phyloP scores from a whole-genome alignment of 2,113 vertebrate species.

The Bufo bufo region DNA sequence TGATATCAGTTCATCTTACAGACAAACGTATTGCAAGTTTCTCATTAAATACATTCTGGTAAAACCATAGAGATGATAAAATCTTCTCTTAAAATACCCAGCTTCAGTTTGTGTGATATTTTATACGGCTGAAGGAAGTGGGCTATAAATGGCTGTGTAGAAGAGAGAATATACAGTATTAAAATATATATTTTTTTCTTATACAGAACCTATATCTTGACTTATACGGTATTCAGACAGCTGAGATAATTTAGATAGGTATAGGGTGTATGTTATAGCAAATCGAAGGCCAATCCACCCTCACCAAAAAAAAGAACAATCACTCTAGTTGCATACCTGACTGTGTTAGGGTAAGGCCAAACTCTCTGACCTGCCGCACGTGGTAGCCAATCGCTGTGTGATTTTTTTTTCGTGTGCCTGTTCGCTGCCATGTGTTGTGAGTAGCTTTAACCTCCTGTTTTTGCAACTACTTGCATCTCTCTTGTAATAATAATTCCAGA shows the following conservation, averaged over 20 bases:
- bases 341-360: too few relatives aligned
- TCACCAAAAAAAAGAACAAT: too few relatives aligned
- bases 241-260: background rate
- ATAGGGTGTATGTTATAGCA: background rate
- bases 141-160: background rate
- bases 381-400: too few relatives aligned
- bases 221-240: background rate
- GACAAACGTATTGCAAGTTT: conserved; percentile 9
- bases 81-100: background rate
- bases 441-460: too few relatives aligned
- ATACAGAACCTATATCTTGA: background rate
- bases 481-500: too few relatives aligned
- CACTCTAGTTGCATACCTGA: too few relatives aligned
- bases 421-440: too few relatives aligned
- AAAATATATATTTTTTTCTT: too few relatives aligned
- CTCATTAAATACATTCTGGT: background rate
- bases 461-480: too few relatives aligned
- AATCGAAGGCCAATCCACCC: too few relatives aligned
- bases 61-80: conserved; percentile 10
- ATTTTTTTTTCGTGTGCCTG: too few relatives aligned
- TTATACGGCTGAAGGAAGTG: background rate
- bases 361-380: too few relatives aligned
- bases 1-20: conserved; percentile 36
- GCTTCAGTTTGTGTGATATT: background rate
- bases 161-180: background rate